These are phyloP conservation scores for Drosophila birchii DNA, from an alignment of 2,888 invertebrate genomes.

Conservation along the genomic window DNA sequence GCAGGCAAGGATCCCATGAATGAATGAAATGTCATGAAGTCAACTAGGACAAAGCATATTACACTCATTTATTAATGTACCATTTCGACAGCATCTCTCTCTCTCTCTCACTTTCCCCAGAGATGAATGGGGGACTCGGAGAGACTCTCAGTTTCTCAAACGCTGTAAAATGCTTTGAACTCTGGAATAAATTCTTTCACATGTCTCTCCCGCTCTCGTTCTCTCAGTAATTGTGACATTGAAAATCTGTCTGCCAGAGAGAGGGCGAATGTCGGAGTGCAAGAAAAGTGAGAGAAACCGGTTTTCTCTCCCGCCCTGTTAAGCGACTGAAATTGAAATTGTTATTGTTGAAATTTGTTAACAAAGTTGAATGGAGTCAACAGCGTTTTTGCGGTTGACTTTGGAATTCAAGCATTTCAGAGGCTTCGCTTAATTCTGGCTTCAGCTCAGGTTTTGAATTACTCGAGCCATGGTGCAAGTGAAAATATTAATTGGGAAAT, in stretches of 20 bases:
- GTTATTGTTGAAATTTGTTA: slow-evolving; percentile 44
- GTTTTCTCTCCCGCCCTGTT: slow-evolving; percentile 53
- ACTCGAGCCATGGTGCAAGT: slow-evolving; percentile 10
- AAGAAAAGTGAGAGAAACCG: slow-evolving; percentile 44
- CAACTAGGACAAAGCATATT: slow-evolving; percentile 80
- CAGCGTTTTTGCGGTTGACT: slow-evolving; percentile 11
- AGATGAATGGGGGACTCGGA: slow-evolving; percentile 40
- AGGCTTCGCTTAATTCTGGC: slow-evolving; percentile 31
- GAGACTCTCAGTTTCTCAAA: slow-evolving; percentile 10
- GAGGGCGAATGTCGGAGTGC: neutral
- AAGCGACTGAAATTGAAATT: slow-evolving; percentile 49
- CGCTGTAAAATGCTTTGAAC: slow-evolving; percentile 51
- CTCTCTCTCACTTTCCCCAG: slow-evolving; percentile 11
- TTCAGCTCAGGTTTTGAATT: slow-evolving; percentile 23
- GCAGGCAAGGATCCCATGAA: slow-evolving; percentile 61
- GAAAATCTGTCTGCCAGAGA: slow-evolving; percentile 56
- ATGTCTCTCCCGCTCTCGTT: slow-evolving; percentile 47
- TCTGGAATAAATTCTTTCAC: slow-evolving; percentile 65
- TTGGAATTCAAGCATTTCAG: slow-evolving; percentile 35
- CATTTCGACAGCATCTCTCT: slow-evolving; percentile 55
- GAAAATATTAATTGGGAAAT: slow-evolving; percentile 1
- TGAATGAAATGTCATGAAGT: slow-evolving; percentile 80
- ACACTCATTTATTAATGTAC: slow-evolving; percentile 80
- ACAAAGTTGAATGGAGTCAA: slow-evolving; percentile 23
- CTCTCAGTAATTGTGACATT: slow-evolving; percentile 62